These are phyloP conservation scores for Drosophila antonietae DNA, from an alignment of 2,888 invertebrate genomes.

Conservation along the genomic window DNA sequence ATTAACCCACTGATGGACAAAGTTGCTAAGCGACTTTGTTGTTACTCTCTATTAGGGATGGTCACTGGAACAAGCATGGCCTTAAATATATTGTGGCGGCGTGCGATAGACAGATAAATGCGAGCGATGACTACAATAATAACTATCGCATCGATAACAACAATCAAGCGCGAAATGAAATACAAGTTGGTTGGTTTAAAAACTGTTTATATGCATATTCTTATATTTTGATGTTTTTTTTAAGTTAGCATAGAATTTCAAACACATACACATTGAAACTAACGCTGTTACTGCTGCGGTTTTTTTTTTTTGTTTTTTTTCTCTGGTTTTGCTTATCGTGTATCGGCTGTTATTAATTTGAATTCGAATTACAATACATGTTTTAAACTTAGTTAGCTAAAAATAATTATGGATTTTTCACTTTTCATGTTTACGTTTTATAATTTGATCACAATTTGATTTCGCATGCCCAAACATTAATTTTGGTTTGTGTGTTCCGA, in stretches of 20 bases:
- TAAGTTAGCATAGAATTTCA: slow-evolving; percentile 77
- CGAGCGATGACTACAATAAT: not conserved
- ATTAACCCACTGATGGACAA: slow-evolving; percentile 49
- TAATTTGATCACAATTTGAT: slow-evolving; percentile 83
- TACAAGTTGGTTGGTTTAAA: slow-evolving; percentile 63
- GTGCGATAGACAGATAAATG: not conserved
- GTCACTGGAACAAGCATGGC: not conserved
- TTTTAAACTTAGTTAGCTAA: slow-evolving; percentile 68
- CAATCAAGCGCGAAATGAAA: slow-evolving; percentile 19
- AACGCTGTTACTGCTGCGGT: slow-evolving; percentile 54
- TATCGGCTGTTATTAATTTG: slow-evolving; percentile 57
- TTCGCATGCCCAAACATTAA: slow-evolving; percentile 74
- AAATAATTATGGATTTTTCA: slow-evolving; percentile 71
- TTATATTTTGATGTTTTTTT: slow-evolving; percentile 60
- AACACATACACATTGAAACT: slow-evolving; percentile 79
- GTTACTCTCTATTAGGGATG: slow-evolving; percentile 20
- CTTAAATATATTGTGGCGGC: slow-evolving; percentile 1
- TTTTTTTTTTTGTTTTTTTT: slow-evolving; percentile 30
- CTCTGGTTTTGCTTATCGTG: slow-evolving; percentile 36
- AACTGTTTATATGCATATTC: slow-evolving; percentile 64
- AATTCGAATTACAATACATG: slow-evolving; percentile 67
- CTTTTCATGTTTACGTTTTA: slow-evolving; percentile 67
- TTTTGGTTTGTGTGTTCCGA: slow-evolving; percentile 78
- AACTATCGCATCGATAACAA: not conserved
- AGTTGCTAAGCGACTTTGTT: not conserved